Evolutionary conservation across 1,140 invertebrate species (phyloP).

Genomic region (Pantala flavescens): DNA sequence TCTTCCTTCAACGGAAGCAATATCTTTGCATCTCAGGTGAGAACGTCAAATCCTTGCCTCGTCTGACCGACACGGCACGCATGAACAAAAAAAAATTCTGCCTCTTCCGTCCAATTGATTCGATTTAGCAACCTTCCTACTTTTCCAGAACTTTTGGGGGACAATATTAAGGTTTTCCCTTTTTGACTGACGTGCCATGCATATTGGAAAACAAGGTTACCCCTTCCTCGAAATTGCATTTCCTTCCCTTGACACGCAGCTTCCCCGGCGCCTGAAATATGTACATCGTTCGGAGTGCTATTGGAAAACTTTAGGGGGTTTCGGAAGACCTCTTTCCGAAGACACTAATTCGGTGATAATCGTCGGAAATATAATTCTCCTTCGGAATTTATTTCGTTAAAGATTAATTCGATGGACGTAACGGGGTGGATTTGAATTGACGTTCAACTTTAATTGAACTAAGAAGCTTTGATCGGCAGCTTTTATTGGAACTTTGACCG

Average conservation of each 20-base stretch:
- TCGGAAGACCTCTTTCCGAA: no score
- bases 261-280: neutral
- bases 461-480: no score
- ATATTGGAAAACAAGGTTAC: conserved; percentile 3
- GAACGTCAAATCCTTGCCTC: neutral
- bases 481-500: no score
- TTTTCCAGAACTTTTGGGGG: neutral
- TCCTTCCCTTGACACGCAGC: neutral
- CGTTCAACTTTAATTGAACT: neutral
- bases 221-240: conserved; percentile 1
- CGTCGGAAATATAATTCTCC: neutral
- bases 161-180: neutral
- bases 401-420: neutral
- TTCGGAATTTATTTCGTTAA: neutral
- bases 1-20: no score
- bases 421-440: neutral
- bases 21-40: no score
- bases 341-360: no score
- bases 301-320: neutral
- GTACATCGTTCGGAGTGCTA: neutral
- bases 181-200: neutral
- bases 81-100: neutral
- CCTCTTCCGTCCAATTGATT: neutral
- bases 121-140: neutral
- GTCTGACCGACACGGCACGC: neutral